Evolutionary conservation across 2,113 vertebrate species (phyloP).

Genomic region (Castor canadensis): DNA sequence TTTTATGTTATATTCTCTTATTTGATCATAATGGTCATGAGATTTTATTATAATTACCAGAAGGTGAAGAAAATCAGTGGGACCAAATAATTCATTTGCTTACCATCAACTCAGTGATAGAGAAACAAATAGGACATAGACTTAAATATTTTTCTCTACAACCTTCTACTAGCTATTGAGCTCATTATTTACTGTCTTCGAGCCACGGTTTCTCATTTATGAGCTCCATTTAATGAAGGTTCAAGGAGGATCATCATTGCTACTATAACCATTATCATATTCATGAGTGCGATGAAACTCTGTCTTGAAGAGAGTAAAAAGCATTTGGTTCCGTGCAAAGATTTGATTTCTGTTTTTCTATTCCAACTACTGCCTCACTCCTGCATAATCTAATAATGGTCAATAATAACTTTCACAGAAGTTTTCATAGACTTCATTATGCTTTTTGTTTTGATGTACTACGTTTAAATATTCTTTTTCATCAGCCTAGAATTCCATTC

Average conservation of each 20-base stretch:
- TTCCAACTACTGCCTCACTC: not conserved
- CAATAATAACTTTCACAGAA: not conserved
- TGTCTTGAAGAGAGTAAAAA: not conserved
- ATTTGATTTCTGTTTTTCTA: conserved; percentile 37
- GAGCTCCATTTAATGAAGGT: conserved; percentile 24
- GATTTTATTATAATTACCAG: not conserved
- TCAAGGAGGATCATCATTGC: not conserved
- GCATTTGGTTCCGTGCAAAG: conserved; percentile 9
- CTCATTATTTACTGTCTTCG: not conserved
- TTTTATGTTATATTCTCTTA: not conserved
- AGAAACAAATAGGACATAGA: not conserved
- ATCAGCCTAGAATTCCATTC: not conserved
- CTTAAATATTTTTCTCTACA: conserved; percentile 16
- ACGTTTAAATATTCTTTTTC: not conserved
- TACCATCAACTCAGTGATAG: not conserved
- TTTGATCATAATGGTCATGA: conserved; percentile 18
- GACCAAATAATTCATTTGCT: not conserved
- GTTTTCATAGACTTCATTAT: not conserved
- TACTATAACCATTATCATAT: conserved; percentile 28
- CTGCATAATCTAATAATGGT: not conserved
- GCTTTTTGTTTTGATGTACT: not conserved
- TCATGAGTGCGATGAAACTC: not conserved
- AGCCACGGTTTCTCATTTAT: not conserved
- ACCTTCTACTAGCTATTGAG: not conserved
- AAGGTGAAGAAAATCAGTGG: not conserved